A percentile compares a stretch with the other conserved stretches of the same genome.
Conservation (phyloP, 2,113 vertebrate genomes). For the Ophthalmolycus amberensis region DNA sequence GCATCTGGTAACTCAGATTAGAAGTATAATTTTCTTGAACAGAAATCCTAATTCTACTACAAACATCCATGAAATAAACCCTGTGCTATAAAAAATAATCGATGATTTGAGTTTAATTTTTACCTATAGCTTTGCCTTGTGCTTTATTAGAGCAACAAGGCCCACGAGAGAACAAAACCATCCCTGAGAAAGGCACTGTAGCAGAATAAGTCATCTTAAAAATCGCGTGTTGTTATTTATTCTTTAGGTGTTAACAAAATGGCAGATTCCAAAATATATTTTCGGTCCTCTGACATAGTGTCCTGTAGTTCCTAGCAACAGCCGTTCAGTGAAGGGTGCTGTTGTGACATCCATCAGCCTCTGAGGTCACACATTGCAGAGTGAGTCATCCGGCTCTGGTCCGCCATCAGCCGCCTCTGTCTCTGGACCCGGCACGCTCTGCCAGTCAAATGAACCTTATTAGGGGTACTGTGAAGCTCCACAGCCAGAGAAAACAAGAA, state of each 20-base stretch:
- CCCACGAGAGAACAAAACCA: neutral
- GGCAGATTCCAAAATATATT: neutral
- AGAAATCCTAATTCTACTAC: neutral
- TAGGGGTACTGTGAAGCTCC: conserved; percentile 6
- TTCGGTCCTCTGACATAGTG: neutral
- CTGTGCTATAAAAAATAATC: neutral
- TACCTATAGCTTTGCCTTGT: neutral
- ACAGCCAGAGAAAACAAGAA: conserved; percentile 7
- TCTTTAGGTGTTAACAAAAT: conserved; percentile 16
- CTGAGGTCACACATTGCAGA: conserved; percentile 49
- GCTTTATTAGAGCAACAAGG: neutral
- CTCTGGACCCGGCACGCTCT: conserved; percentile 49
- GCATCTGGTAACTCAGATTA: neutral
- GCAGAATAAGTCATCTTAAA: neutral
- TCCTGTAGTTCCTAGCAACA: neutral
- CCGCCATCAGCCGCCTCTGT: conserved; percentile 44
- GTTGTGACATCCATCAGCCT: conserved; percentile 42
- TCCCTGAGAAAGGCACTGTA: neutral
- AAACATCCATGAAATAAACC: neutral
- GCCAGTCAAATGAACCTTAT: conserved; percentile 58
- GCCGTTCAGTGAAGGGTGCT: conserved; percentile 21
- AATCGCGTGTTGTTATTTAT: neutral
- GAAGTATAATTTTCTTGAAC: neutral
- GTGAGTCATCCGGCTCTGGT: conserved; percentile 55
- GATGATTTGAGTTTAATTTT: neutral